A percentile compares a stretch with the other conserved stretches of the same genome.
Conservation (phyloP, 2,113 vertebrate genomes). For the Heterotilapia buettikoferi region DNA sequence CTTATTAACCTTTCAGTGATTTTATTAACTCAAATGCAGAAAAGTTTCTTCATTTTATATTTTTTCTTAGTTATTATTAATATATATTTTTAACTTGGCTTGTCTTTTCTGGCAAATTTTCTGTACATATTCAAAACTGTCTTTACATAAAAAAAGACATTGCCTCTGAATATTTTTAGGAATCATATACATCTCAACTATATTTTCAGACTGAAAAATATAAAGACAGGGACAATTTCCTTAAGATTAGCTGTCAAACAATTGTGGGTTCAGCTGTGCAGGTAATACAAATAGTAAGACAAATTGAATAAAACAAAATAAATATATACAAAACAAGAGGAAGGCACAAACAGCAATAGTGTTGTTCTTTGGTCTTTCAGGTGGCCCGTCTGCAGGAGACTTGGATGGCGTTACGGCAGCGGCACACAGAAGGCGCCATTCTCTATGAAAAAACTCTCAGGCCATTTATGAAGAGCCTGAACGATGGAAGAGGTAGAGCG, state of each 20-base stretch:
- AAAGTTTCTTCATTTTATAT: neutral
- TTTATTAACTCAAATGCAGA: neutral
- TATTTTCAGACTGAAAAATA: neutral
- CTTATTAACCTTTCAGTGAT: neutral
- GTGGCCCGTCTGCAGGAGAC: slow-evolving; percentile 89
- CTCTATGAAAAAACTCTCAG: slow-evolving; percentile 93
- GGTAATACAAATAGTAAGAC: neutral
- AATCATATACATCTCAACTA: neutral
- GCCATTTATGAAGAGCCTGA: slow-evolving; percentile 86
- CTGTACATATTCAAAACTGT: neutral
- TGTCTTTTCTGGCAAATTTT: neutral
- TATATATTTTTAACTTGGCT: neutral
- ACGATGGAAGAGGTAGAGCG: slow-evolving; percentile 84
- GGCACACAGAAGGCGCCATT: slow-evolving; percentile 88
- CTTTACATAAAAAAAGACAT: neutral
- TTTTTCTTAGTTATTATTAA: neutral
- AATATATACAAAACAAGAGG: neutral
- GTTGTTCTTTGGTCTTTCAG: slow-evolving; percentile 52
- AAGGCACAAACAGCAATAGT: neutral
- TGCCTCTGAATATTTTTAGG: neutral
- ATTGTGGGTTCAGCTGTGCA: neutral
- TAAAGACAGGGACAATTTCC: neutral
- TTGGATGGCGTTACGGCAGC: slow-evolving; percentile 84
- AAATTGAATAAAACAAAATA: neutral
- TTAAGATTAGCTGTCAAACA: neutral